A percentile compares a stretch with the other conserved stretches of the same genome.
Conservation (phyloP, 1,140 invertebrate genomes). For the Tetramorium parvispinum region DNA sequence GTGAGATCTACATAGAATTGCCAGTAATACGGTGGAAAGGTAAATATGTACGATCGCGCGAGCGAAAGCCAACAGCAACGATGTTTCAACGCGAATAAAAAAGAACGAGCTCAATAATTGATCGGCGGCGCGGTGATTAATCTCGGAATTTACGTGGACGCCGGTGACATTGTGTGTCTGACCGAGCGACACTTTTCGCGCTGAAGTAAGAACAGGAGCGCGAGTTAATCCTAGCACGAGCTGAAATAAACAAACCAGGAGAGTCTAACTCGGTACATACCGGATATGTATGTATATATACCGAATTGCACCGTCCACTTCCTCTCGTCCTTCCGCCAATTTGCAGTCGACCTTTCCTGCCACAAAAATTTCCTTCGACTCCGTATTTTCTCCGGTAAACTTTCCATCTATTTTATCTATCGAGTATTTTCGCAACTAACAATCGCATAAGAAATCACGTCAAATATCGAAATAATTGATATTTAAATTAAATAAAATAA, state of each 20-base stretch:
- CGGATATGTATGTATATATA: not conserved
- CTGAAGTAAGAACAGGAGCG: constrained; percentile 13
- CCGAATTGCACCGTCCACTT: not conserved
- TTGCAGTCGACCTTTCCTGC: constrained; percentile 1
- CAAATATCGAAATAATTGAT: not conserved
- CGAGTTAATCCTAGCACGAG: constrained; percentile 33
- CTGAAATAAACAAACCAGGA: constrained; percentile 38
- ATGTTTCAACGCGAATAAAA: constrained; percentile 14
- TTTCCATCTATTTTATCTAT: not conserved
- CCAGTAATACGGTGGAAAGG: constrained; percentile 52
- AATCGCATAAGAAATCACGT: not conserved
- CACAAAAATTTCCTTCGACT: not conserved
- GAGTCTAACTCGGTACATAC: not conserved
- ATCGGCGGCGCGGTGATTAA: constrained; percentile 31
- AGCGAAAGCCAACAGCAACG: constrained; percentile 1
- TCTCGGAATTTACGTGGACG: constrained; percentile 31
- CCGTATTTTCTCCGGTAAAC: not conserved
- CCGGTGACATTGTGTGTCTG: not conserved
- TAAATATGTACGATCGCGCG: constrained; percentile 42
- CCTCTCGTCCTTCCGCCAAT: constrained; percentile 29
- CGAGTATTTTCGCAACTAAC: not conserved
- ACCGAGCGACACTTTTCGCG: not conserved
- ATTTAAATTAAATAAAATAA: not conserved
- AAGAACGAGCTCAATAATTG: constrained; percentile 43
- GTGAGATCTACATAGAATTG: constrained; percentile 55